Evolutionary conservation across 2,797 vertebrate species (phyloP).

Genomic region (Fistularia commersonii): DNA sequence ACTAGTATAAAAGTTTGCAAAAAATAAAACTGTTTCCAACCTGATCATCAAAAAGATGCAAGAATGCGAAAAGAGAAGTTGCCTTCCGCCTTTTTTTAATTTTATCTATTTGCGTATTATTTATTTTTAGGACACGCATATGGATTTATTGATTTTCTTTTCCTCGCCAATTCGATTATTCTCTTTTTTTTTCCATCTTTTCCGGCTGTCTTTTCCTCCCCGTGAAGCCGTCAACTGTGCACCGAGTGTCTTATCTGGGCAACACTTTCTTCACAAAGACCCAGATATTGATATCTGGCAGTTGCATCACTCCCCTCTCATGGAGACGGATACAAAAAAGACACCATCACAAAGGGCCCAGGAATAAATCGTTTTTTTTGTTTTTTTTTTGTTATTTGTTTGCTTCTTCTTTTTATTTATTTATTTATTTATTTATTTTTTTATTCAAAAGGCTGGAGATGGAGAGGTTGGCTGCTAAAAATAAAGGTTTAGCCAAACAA

Average conservation of each 20-base stretch:
- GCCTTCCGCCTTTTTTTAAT: too few species aligned
- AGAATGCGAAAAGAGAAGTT: too few species aligned
- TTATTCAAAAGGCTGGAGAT: conserved; percentile 26
- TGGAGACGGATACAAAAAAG: conserved; percentile 47
- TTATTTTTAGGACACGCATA: too few species aligned
- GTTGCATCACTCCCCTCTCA: conserved; percentile 52
- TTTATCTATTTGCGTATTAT: too few species aligned
- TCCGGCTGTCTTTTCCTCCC: too few species aligned
- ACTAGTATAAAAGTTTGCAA: too few species aligned
- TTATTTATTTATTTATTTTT: conserved; percentile 49
- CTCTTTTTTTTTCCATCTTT: not conserved
- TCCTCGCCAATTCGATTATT: too few species aligned
- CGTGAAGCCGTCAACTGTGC: conserved; percentile 19
- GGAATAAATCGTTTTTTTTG: too few species aligned
- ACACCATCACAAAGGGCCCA: conserved; percentile 32
- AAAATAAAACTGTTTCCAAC: too few species aligned
- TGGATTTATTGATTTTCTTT: too few species aligned
- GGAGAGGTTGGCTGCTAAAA: conserved; percentile 27
- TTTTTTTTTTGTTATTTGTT: conserved; percentile 4
- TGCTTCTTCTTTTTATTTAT: not conserved
- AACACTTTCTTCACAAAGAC: conserved; percentile 30
- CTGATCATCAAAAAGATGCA: too few species aligned
- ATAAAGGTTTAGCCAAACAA: conserved; percentile 27
- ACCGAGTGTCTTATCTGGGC: conserved; percentile 43
- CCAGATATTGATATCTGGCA: conserved; percentile 50